Base-by-base conservation (phyloP, 2,888 invertebrate genomes). In the Drepanosiphum platanoidis region DNA sequence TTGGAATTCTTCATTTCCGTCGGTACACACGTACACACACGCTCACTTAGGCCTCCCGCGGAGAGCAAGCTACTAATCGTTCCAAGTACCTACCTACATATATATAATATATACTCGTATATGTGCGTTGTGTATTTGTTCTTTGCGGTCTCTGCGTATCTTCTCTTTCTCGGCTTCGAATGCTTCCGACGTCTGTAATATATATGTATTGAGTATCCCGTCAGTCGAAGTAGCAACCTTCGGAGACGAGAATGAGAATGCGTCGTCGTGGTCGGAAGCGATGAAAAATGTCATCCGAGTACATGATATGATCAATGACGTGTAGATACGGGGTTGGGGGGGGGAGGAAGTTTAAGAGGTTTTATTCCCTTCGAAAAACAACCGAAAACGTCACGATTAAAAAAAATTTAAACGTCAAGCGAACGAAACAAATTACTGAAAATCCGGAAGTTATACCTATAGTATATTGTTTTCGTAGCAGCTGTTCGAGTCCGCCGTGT, bases 1-100 rank as follows among this genome's bases (percentile, higher is more conserved):
- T 82, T 72, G 61, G 71, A 72, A 82, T 72, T 82, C 39, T 61
- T 72, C 36, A 30, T 71, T 61, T 81, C 71, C 22, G 52, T 52
- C 52, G 27, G 46, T 39, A 9, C 9, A 61, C 15, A 34, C 27
- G 15, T 32, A 5, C 18, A 42, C n/a, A 30, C 3, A 70, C 22
- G 5, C 7, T 4, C 15, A n/a, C 15, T 18, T 13, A 46, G 64
- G 72, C 81, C 81, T 82, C 81, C 81, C 81, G 71, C 61, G 72
- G 61, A 22, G 81, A 42, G 4, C n/a, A 4, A 32, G 9, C 32
- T 13, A 61, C 32, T 13, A 61, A 61, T 61, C 39, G 61, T 42
- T 42, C 32, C n/a, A 3, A 64, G 74, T 34, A 58, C 1, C 42
- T 18, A 32, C 22, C 18, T 22, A 3, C 22, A 68, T 27, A 64